phyloP scores from a whole-genome alignment of 2,888 invertebrate genomes.

The Leucoma salicis region DNA sequence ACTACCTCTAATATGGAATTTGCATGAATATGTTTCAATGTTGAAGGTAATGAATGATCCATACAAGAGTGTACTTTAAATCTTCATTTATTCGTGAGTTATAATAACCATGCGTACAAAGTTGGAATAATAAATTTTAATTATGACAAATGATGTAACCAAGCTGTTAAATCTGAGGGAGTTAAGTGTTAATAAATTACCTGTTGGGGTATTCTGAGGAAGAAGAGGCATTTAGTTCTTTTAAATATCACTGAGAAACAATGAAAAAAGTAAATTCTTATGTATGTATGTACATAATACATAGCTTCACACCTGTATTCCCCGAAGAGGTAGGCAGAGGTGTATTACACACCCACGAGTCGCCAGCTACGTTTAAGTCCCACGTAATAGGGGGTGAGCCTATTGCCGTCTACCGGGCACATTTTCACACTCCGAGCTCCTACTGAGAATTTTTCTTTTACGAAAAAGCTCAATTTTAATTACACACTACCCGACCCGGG shows the following conservation, averaged over 20 bases:
- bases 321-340: background rate
- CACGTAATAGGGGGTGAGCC: no score
- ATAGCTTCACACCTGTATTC: background rate
- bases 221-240: background rate
- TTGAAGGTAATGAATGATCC: no score
- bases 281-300: background rate
- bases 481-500: no score
- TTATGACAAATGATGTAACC: conserved; percentile 56
- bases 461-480: no score
- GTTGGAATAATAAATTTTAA: conserved; percentile 60
- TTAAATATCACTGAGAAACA: conserved; percentile 5
- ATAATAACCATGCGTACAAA: conserved; percentile 36
- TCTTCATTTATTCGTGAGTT: conserved; percentile 49
- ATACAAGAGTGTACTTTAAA: conserved; percentile 31
- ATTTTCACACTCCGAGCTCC: no score
- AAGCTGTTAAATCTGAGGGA: conserved; percentile 32
- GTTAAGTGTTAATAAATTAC: conserved; percentile 31
- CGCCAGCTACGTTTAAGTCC: no score
- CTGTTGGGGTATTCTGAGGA: conserved; percentile 1
- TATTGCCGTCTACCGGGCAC: no score
- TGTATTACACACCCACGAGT: background rate
- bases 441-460: no score
- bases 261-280: background rate
- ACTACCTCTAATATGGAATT: no score
- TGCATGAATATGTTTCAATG: no score